Evolutionary conservation across 1,140 invertebrate genomes (phyloP).

Genomic region (Camponotus vicinus): DNA sequence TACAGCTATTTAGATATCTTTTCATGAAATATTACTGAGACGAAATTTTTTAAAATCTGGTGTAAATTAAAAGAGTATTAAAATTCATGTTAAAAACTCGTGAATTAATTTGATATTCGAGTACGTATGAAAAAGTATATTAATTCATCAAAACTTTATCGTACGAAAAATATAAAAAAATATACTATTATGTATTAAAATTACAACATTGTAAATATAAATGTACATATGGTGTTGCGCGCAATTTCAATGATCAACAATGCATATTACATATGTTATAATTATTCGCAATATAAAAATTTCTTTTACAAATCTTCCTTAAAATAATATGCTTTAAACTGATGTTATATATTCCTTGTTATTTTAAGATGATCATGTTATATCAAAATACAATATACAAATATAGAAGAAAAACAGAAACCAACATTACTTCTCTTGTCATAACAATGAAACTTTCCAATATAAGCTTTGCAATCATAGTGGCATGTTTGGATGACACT

Average conservation of each 20-base stretch:
- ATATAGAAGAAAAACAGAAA: background rate
- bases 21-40: background rate
- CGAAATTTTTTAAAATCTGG: background rate
- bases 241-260: too few species aligned
- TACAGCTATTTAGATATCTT: background rate
- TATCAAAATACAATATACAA: background rate
- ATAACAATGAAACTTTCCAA: slow-evolving; percentile 26
- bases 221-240: background rate
- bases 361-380: background rate
- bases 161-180: background rate
- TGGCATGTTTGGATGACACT: background rate
- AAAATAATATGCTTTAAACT: background rate
- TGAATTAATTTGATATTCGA: background rate
- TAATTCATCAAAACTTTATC: background rate
- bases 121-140: background rate
- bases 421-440: background rate
- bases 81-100: background rate
- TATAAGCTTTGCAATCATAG: background rate
- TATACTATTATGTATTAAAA: background rate
- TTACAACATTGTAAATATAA: background rate
- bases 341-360: background rate
- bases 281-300: background rate
- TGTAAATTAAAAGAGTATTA: background rate
- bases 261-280: background rate
- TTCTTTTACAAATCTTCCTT: slow-evolving; percentile 6